Percentiles rank a stretch among this genome's conserved stretches.
Evolutionary conservation across 35 echinoderm and acorn worm genomes (phyloP).

Genomic region (Ophioderma brevispina): DNA sequence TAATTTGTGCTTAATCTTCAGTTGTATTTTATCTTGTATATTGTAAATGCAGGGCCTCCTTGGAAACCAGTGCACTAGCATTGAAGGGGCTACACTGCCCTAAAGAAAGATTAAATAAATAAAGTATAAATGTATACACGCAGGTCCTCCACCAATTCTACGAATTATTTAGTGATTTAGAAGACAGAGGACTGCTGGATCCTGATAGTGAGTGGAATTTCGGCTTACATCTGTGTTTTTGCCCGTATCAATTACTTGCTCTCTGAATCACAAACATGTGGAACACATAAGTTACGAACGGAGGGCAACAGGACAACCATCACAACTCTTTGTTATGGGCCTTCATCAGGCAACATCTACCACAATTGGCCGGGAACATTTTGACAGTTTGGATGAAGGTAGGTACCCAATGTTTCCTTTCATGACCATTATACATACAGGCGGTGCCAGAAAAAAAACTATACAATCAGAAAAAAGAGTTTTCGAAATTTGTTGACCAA

Average conservation of each 20-base stretch:
- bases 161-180: neutral
- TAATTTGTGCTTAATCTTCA: too few species aligned
- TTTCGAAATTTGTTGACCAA: too few species aligned
- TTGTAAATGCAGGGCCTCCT: too few species aligned
- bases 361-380: neutral
- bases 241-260: neutral
- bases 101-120: too few species aligned
- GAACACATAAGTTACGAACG: neutral
- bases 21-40: too few species aligned
- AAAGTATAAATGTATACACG: too few species aligned
- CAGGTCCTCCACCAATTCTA: neutral
- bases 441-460: neutral
- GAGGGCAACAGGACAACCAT: neutral
- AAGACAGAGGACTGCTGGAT: neutral
- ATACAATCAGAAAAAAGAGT: too few species aligned
- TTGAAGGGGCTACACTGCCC: too few species aligned
- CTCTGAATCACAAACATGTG: neutral
- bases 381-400: too few species aligned
- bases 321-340: neutral
- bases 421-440: neutral
- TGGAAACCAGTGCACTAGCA: too few species aligned
- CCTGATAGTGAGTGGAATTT: neutral
- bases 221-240: neutral
- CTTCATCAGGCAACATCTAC: neutral
- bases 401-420: neutral